Base-by-base conservation (phyloP, 2,113 vertebrate genomes). In the Myiagra hebetior region DNA sequence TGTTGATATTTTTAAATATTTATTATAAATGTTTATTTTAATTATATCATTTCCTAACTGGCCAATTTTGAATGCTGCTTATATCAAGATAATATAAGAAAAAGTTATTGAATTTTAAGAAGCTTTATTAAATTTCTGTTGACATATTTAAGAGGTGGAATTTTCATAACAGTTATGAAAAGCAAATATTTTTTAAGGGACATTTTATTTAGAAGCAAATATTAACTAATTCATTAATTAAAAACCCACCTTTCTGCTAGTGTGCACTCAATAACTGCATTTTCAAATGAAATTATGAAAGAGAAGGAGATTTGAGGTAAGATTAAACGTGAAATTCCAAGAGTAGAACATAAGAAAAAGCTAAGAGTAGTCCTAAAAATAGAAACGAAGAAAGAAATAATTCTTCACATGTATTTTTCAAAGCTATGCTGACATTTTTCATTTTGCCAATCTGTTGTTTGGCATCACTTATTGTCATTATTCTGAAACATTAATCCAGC, bases 401-500 rank as follows among this genome's bases (percentile, higher is more conserved):
- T 69, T 82, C 20, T 65, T 80, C 57, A 69, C 33, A 30, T 73
- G 50, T 69, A 46, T 90, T 92, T 94, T 90, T 83, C 85, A 93
- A 76, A 80, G 82, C 50, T 74, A 3, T 46, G 49, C 46, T 95
- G 92, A 46, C 30, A 42, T 76, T 91, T 88, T 93, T 93, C 67
- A 83, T 85, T 90, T 92, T 93, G n/a, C 67, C 72, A 86, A 33
- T 95, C 82, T 95, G 63, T 75, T 93, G 42, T 90, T 93, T 94
- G 94, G 77, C 49, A 42, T 77, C 74, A 44, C 26, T 95, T 89
- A 79, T 82, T 94, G 78, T 77, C 85, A 85, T 90, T 91, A 90
- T 93, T 93, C 92, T 87, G 70, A 94, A 87, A 60, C 87, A 76
- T 90, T 95, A 87, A 93, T 93, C 92, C 78, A 93, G 63, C 70